phyloP scores from a whole-genome alignment of 2,797 vertebrate genomes.

The Phyllotis vaccarum region DNA sequence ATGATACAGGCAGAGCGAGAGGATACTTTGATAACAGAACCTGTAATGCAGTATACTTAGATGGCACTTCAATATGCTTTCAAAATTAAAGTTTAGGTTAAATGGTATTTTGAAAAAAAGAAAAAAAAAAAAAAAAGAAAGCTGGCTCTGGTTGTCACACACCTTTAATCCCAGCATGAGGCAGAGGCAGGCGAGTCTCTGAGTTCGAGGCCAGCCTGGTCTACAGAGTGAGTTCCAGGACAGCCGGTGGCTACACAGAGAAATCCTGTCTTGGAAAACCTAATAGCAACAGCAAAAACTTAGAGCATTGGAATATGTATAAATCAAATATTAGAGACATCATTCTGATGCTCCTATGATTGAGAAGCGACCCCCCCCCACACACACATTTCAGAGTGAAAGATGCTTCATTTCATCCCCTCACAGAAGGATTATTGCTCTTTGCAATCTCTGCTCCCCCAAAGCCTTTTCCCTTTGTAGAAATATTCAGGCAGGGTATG shows the following conservation, averaged over 20 bases:
- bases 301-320: neutral
- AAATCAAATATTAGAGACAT: neutral
- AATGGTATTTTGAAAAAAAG: neutral
- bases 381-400: neutral
- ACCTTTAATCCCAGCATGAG: neutral
- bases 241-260: neutral
- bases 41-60: constrained; percentile 37
- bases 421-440: neutral
- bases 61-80: constrained; percentile 20
- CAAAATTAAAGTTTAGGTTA: constrained; percentile 36
- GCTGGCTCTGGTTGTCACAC: no score
- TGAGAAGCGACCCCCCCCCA: neutral
- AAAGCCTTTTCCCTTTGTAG: neutral
- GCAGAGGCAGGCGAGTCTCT: neutral
- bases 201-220: neutral
- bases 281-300: neutral
- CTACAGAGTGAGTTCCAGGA: neutral
- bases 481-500: neutral
- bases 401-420: neutral
- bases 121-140: no score
- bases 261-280: neutral
- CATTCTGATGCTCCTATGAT: neutral
- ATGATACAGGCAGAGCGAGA: constrained; percentile 4
- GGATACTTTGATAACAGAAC: neutral
- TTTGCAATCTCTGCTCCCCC: neutral